Evolutionary conservation across 1,140 invertebrate genomes (phyloP), one percentile per base, ranked within the genome.

Genomic region (Papilio machaon): DNA sequence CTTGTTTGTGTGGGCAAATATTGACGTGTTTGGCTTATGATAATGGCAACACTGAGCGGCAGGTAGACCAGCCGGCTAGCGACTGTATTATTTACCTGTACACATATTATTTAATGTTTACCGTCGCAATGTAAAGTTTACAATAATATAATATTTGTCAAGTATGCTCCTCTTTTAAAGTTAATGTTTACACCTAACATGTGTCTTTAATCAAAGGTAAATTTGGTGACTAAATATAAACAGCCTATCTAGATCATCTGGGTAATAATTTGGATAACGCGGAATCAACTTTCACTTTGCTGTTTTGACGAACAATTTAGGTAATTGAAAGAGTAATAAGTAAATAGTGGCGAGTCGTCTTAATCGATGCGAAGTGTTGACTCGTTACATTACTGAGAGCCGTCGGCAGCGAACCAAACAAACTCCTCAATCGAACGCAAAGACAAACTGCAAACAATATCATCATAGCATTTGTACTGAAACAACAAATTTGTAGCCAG

Each of bases 1-100:
- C 92, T 93, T 94, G 93, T 94, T 94, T 94, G 92, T 93, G 88
- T 91, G 88, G 83, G 87, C 89, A 93, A 94, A 94, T 94, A 94
- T 94, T 94, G 91, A 93, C 91, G 87, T 94, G 91, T 94, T 94
- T 94, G 93, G 91, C 93, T 94, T 93, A 94, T 93, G 93, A 94
- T 94, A 94, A 93, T 94, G 89, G 93, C 92, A 93, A 93, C 91
- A 92, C 90, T 90, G 90, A 88, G 86, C 88, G 89, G 85, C 91
- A 94, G 92, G 92, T 93, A 93, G 85, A 88, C 83, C 85, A 89
- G 90, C 92, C 85, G 89, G 90, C 92, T 92, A 93, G 91, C 91
- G 90, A 93, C 91, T 90, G 83, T 90, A 92, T 94, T 94, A 92
- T 93, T 93, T 92, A 92, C 90, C 91, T 88, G 91, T 88, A 93